Evolutionary conservation across 1,140 invertebrate species (phyloP).

Genomic region (Condylostylus longicornis): DNA sequence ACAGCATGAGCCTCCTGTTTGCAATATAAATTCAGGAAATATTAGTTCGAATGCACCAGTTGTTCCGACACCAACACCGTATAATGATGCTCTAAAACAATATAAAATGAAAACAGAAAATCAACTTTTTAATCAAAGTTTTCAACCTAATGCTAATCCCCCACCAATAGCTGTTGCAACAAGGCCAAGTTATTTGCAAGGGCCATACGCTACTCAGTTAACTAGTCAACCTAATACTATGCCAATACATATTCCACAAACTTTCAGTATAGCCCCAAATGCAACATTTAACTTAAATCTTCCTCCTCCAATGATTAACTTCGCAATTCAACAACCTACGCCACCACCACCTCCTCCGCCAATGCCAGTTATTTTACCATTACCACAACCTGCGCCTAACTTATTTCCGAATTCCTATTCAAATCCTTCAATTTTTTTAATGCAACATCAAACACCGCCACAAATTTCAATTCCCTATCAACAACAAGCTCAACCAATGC

Average conservation of each 20-base stretch:
- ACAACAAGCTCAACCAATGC: not conserved
- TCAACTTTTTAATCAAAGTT: not conserved
- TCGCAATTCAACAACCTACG: conserved; percentile 4
- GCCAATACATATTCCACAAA: conserved; percentile 1
- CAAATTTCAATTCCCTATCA: conserved; percentile 23
- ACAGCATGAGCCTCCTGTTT: too few species aligned
- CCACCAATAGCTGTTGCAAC: conserved; percentile 1
- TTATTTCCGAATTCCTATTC: conserved; percentile 19
- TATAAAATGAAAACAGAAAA: conserved; percentile 3
- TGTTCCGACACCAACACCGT: conserved; percentile 18
- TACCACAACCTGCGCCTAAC: conserved; percentile 25
- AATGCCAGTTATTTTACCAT: conserved; percentile 21
- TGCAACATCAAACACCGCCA: conserved; percentile 17
- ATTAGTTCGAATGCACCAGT: too few species aligned
- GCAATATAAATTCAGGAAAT: too few species aligned
- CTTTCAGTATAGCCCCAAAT: conserved; percentile 15
- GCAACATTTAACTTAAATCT: conserved; percentile 13
- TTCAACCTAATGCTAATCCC: not conserved
- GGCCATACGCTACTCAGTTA: conserved; percentile 5
- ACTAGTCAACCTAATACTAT: conserved; percentile 1
- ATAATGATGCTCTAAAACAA: conserved; percentile 13
- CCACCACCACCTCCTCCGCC: conserved; percentile 15
- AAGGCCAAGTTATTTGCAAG: too few species aligned
- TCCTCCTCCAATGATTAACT: conserved; percentile 8
- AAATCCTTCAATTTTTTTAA: conserved; percentile 26